A percentile compares a stretch with the other conserved stretches of the same genome.
phyloP scores from a whole-genome alignment of 2,888 invertebrate genomes.

The Ellobium chinense region DNA sequence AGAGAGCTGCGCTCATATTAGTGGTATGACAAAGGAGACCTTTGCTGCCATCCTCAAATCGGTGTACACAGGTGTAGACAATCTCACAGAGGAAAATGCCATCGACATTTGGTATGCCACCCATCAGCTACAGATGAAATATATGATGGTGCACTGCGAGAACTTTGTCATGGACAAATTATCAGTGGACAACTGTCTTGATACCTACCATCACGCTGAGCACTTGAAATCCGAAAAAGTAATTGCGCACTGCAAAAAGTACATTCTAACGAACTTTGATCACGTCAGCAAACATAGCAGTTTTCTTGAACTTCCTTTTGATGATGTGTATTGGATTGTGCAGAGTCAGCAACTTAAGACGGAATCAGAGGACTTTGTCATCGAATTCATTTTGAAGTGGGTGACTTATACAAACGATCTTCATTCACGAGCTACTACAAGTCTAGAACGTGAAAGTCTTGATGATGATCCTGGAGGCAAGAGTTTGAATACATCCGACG shows the following conservation, averaged over 20 bases:
- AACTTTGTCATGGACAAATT: neutral
- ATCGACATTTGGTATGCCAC: slow-evolving; percentile 9
- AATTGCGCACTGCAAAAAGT: neutral
- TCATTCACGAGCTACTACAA: no score
- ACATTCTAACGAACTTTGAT: neutral
- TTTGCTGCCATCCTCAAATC: neutral
- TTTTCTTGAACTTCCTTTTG: neutral
- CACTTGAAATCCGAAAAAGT: neutral
- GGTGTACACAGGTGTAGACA: slow-evolving; percentile 1
- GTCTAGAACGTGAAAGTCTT: no score
- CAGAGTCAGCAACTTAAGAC: neutral
- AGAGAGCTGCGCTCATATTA: neutral
- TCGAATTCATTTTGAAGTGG: neutral
- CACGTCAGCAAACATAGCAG: neutral
- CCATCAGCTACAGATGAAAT: neutral
- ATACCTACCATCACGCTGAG: neutral
- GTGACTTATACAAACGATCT: neutral
- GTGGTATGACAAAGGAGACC: neutral
- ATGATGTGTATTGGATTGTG: neutral
- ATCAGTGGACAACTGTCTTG: neutral
- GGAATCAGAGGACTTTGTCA: neutral
- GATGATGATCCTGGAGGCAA: no score
- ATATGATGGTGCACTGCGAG: neutral
- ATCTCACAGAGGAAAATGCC: neutral
- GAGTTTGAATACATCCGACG: no score